Percentiles rank a stretch among this genome's conserved stretches.
Evolutionary conservation across 2,113 vertebrate genomes (phyloP).

Genomic region (Phylloscopus whistleri): DNA sequence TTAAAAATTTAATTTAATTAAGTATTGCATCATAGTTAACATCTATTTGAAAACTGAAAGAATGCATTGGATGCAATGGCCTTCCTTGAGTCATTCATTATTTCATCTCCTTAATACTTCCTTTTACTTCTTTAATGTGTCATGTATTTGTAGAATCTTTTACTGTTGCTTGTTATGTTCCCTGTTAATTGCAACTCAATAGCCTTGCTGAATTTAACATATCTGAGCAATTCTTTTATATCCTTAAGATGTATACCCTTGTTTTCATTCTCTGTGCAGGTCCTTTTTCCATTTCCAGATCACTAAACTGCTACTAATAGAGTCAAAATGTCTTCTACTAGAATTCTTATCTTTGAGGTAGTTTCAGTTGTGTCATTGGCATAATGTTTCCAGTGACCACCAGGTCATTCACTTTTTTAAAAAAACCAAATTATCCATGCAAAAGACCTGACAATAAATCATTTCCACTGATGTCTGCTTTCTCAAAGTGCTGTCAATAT

Average conservation of each 20-base stretch:
- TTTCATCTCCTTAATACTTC: neutral
- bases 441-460: neutral
- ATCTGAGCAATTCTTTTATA: neutral
- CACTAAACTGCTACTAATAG: neutral
- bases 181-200: neutral
- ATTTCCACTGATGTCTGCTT: neutral
- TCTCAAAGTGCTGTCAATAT: neutral
- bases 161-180: neutral
- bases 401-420: neutral
- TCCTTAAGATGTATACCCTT: neutral
- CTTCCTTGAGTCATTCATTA: neutral
- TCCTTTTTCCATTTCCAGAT: neutral
- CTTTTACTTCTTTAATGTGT: neutral
- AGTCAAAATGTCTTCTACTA: neutral
- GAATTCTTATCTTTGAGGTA: neutral
- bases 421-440: neutral
- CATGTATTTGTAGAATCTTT: neutral
- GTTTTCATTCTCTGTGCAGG: neutral
- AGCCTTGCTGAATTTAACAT: neutral
- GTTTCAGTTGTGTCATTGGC: neutral
- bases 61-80: neutral
- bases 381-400: neutral
- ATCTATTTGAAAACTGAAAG: neutral
- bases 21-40: neutral
- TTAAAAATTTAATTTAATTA: slow-evolving; percentile 7